These are phyloP conservation scores for Mermis nigrescens DNA, from an alignment of 2,888 invertebrate genomes.

Conservation along the genomic window DNA sequence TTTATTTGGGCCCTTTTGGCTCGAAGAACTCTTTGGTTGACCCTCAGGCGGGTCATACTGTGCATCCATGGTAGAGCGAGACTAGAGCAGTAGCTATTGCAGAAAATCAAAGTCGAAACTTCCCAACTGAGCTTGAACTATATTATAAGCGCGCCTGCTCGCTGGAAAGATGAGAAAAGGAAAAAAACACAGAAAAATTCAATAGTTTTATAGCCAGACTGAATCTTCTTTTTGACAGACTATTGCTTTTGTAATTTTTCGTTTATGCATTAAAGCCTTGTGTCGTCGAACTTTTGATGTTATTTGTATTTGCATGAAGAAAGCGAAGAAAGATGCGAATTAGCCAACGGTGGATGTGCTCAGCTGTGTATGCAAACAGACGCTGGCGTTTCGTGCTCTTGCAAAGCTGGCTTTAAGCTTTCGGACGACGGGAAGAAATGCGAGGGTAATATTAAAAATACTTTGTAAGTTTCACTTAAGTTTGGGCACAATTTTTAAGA, in stretches of 20 bases:
- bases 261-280: constrained; percentile 1
- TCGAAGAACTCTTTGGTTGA: too few species aligned
- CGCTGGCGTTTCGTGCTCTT: constrained; percentile 19
- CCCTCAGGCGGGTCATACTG: too few species aligned
- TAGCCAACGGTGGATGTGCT: constrained; percentile 37
- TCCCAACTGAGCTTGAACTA: too few species aligned
- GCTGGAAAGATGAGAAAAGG: background rate
- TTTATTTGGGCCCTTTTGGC: too few species aligned
- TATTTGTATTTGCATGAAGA: constrained; percentile 10
- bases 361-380: constrained; percentile 34
- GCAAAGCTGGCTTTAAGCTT: background rate
- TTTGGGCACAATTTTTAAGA: too few species aligned
- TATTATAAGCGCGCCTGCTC: background rate
- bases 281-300: background rate
- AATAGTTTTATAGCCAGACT: too few species aligned
- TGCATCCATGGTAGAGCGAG: too few species aligned
- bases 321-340: constrained; percentile 9
- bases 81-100: too few species aligned
- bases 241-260: too few species aligned
- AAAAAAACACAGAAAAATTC: background rate
- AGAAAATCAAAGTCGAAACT: too few species aligned
- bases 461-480: too few species aligned
- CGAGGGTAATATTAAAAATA: background rate
- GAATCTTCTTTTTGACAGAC: too few species aligned
- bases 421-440: background rate